Percentiles rank a stretch among this genome's conserved stretches.
phyloP scores from a whole-genome alignment of 2,888 invertebrate species.

The Busseola fusca region DNA sequence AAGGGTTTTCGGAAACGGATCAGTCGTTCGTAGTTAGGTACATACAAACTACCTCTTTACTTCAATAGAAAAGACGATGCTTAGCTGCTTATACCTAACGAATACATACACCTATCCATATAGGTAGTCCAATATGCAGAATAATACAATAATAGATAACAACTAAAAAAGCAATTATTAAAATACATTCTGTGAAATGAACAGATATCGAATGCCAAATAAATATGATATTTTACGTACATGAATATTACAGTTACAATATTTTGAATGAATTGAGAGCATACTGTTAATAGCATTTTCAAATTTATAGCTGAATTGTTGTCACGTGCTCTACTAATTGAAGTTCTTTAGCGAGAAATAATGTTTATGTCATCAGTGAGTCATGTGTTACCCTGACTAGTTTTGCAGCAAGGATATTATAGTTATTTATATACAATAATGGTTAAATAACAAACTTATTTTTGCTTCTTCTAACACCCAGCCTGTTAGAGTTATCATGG shows the following conservation, averaged over 20 bases:
- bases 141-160: neutral
- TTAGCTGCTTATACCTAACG: too few relatives aligned
- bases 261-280: conserved; percentile 12
- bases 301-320: neutral
- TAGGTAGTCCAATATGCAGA: neutral
- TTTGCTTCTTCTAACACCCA: neutral
- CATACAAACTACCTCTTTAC: too few relatives aligned
- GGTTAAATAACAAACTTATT: too few relatives aligned
- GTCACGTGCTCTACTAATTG: conserved; percentile 19
- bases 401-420: neutral
- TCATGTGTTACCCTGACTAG: neutral
- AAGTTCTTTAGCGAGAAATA: neutral
- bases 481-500: neutral
- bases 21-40: too few relatives aligned
- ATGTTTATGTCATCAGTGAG: neutral
- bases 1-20: too few relatives aligned
- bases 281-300: conserved; percentile 19
- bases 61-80: too few relatives aligned
- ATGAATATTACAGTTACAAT: too few relatives aligned
- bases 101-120: too few relatives aligned
- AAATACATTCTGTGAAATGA: conserved; percentile 25
- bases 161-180: neutral
- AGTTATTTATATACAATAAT: too few relatives aligned
- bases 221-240: too few relatives aligned
- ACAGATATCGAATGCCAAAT: conserved; percentile 1